These are phyloP conservation scores for Holacanthus passer DNA, from an alignment of 2,113 vertebrate genomes.

Conservation along the genomic window DNA sequence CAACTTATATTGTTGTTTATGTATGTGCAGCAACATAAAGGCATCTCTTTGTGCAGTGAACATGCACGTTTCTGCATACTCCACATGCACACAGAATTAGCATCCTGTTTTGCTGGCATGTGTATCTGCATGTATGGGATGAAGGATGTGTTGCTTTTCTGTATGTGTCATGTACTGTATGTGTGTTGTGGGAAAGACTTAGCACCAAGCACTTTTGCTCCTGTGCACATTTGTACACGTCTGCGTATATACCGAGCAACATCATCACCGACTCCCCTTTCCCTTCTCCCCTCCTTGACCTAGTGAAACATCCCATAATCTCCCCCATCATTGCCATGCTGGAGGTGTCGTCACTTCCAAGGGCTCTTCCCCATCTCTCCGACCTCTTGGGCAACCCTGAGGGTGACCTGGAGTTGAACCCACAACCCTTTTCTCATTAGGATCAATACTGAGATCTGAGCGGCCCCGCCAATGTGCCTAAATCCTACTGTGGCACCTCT, in stretches of 20 bases:
- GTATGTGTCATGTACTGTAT: constrained; percentile 30
- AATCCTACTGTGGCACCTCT: constrained; percentile 66
- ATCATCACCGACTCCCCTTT: constrained; percentile 48
- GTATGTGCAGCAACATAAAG: background rate
- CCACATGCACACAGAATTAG: background rate
- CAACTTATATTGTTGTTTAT: background rate
- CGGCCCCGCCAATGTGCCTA: constrained; percentile 65
- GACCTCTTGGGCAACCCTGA: constrained; percentile 74
- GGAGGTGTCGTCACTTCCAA: constrained; percentile 74
- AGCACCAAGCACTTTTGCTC: constrained; percentile 16
- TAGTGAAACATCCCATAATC: constrained; percentile 75
- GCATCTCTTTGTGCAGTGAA: background rate
- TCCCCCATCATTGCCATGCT: constrained; percentile 78
- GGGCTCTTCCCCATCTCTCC: constrained; percentile 63
- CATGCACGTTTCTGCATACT: background rate
- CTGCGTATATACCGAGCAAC: constrained; percentile 47
- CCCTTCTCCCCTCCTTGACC: constrained; percentile 67
- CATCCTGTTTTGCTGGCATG: background rate
- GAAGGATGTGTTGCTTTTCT: constrained; percentile 14
- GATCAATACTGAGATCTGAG: constrained; percentile 82
- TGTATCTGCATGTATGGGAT: background rate
- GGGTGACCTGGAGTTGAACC: constrained; percentile 81
- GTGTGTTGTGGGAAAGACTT: constrained; percentile 74
- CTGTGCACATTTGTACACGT: constrained; percentile 26
- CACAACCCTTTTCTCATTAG: constrained; percentile 74